Evolutionary conservation across 2,888 invertebrate genomes (phyloP), one percentile per base, ranked within the genome.

Genomic region (Pyrrhia umbra): DNA sequence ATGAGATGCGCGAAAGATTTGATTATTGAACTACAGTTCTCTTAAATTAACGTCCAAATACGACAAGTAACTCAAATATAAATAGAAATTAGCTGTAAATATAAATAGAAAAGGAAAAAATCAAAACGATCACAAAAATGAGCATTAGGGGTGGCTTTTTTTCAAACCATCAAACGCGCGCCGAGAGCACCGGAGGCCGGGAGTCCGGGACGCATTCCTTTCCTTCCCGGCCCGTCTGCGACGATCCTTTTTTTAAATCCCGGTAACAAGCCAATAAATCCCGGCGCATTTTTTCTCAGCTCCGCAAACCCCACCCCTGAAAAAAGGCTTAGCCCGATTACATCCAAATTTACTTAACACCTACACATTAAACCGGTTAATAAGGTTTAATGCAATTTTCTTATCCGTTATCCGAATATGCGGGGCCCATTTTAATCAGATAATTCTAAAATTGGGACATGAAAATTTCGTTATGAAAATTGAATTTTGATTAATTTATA

Each of bases 311-410:
- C 84, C 86, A 84, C 84, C 43, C 71, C 54, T 57, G 64, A 86
- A 91, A 93, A 91, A 95, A 92, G 93, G 92, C 90, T 94, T 91
- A 92, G 86, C 88, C 85, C 90, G 94, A 95, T 95, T 94, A 95
- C 94, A 94, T 88, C 85, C 91, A 94, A 95, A 95, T 95, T 95
- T 95, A 95, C 95, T 95, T 95, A 95, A 94, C 95, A 94, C 94
- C 90, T 89, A 91, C 91, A 88, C 91, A 90, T 92, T 93, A 90
- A 90, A 88, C 88, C 87, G 85, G 86, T 86, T 93, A 93, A 94
- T 94, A 90, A 93, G 91, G 90, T 86, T 88, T 92, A 92, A 92
- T 90, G 84, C 87, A 90, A 94, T 94, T 93, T 89, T 87, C 92
- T 90, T 90, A 91, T 92, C 90, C 85, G 82, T 81, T 85, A 81